These are phyloP conservation scores for Mesocricetus auratus DNA, from an alignment of 2,113 vertebrate genomes.

Conservation along the genomic window DNA sequence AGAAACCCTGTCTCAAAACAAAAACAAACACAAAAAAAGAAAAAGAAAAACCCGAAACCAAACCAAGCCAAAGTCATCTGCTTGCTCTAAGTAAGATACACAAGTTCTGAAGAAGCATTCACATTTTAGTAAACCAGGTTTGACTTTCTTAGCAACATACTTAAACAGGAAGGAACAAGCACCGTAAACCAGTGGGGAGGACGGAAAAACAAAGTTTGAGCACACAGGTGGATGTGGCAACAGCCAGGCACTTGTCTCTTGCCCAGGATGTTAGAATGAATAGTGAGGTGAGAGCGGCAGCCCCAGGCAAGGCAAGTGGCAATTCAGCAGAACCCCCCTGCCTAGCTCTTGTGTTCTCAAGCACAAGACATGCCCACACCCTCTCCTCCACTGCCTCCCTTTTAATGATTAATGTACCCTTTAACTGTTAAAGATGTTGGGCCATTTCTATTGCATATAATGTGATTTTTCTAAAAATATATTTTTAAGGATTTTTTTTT, in stretches of 20 bases:
- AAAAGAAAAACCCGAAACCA: too few species aligned
- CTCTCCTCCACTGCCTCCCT: not conserved
- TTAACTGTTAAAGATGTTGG: constrained; percentile 5
- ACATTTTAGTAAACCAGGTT: constrained; percentile 83
- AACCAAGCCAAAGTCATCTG: not conserved
- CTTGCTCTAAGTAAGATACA: constrained; percentile 80
- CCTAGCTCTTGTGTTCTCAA: not conserved
- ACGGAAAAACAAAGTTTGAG: constrained; percentile 62
- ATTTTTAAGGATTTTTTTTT: not conserved
- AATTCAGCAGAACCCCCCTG: constrained; percentile 88
- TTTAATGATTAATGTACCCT: not conserved
- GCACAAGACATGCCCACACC: not conserved
- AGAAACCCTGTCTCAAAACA: too few species aligned
- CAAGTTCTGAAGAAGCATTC: constrained; percentile 81
- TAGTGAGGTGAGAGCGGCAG: constrained; percentile 90
- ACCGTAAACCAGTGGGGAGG: constrained; percentile 46
- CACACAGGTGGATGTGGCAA: not conserved
- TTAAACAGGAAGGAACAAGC: constrained; percentile 60
- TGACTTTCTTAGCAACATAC: constrained; percentile 71
- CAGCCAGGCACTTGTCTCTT: constrained; percentile 71
- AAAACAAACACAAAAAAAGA: too few species aligned
- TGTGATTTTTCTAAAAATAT: not conserved
- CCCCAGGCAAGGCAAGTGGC: constrained; percentile 84
- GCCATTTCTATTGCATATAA: not conserved
- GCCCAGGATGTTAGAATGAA: constrained; percentile 88